These are phyloP conservation scores for Drosophila obscura DNA, from an alignment of 1,140 invertebrate species.

Conservation along the genomic window DNA sequence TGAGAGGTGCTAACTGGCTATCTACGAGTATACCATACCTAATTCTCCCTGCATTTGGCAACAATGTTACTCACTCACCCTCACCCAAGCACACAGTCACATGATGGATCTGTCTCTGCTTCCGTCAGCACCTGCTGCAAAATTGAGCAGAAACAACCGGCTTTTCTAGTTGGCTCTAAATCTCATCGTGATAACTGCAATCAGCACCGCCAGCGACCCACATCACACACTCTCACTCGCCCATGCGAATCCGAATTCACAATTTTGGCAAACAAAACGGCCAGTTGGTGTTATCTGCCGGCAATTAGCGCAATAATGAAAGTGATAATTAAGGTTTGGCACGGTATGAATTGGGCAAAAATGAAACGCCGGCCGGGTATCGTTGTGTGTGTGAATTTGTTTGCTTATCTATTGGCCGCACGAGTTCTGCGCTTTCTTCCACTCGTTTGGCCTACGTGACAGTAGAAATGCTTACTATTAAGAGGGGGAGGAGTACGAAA, in stretches of 20 bases:
- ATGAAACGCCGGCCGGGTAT: conserved; percentile 11
- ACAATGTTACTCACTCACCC: conserved; percentile 13
- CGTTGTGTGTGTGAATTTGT: conserved; percentile 37
- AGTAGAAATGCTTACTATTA: conserved; percentile 31
- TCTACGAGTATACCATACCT: neutral
- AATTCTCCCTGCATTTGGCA: conserved; percentile 48
- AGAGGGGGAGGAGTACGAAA: conserved; percentile 27
- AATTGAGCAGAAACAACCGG: conserved; percentile 37
- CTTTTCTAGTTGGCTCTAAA: conserved; percentile 39
- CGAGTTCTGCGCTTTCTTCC: conserved; percentile 36
- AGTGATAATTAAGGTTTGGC: conserved; percentile 72
- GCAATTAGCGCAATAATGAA: conserved; percentile 72
- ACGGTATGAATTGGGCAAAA: conserved; percentile 23
- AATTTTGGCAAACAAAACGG: conserved; percentile 42
- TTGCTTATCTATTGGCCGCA: conserved; percentile 74
- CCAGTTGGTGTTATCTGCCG: conserved; percentile 56
- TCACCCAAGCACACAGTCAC: conserved; percentile 43
- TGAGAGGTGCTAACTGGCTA: conserved; percentile 33
- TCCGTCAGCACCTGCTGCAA: neutral
- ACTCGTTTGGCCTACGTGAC: conserved; percentile 70
- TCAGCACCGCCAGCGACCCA: conserved; percentile 33
- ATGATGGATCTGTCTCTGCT: conserved; percentile 41
- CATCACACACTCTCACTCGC: conserved; percentile 8
- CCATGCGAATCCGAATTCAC: conserved; percentile 39
- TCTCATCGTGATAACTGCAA: conserved; percentile 66